Evolutionary conservation across 2,888 invertebrate species (phyloP).

Genomic region (Arge pagana): DNA sequence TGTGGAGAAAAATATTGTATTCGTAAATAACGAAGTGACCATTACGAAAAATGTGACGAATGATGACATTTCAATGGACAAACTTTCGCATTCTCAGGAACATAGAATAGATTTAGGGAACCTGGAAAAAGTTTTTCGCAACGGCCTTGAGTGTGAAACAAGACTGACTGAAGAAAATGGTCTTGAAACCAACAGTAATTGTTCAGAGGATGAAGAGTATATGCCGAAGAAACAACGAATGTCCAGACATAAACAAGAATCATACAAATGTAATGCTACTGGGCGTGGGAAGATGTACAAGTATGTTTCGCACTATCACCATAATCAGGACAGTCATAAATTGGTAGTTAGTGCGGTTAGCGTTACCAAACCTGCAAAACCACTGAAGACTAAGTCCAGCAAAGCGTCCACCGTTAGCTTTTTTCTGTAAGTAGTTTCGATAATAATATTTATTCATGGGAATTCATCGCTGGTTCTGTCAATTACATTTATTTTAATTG

Average conservation of each 20-base stretch:
- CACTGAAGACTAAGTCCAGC: conserved; percentile 46
- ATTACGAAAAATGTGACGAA: conserved; percentile 48
- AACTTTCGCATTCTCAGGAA: conserved; percentile 41
- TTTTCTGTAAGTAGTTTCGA: conserved; percentile 50
- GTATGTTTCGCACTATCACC: conserved; percentile 54
- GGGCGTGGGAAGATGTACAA: conserved; percentile 56
- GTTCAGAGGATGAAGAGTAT: conserved; percentile 54
- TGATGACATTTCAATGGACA: conserved; percentile 35
- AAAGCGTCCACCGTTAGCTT: conserved; percentile 54
- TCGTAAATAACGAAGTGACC: conserved; percentile 49
- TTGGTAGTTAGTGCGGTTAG: conserved; percentile 38
- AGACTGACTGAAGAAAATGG: conserved; percentile 41
- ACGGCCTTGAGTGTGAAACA: conserved; percentile 42
- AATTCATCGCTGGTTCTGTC: too few species aligned
- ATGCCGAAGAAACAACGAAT: conserved; percentile 56
- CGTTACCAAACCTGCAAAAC: conserved; percentile 42
- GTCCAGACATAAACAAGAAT: conserved; percentile 55
- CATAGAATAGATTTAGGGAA: conserved; percentile 52
- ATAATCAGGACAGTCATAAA: conserved; percentile 56
- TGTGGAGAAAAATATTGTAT: conserved; percentile 45
- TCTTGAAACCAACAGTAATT: conserved; percentile 43
- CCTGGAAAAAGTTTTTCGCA: conserved; percentile 49
- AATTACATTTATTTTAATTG: too few species aligned
- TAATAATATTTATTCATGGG: too few species aligned
- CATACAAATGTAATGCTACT: conserved; percentile 51